Base-by-base conservation (phyloP, 2,888 invertebrate species). In the Amphipoea lucens region DNA sequence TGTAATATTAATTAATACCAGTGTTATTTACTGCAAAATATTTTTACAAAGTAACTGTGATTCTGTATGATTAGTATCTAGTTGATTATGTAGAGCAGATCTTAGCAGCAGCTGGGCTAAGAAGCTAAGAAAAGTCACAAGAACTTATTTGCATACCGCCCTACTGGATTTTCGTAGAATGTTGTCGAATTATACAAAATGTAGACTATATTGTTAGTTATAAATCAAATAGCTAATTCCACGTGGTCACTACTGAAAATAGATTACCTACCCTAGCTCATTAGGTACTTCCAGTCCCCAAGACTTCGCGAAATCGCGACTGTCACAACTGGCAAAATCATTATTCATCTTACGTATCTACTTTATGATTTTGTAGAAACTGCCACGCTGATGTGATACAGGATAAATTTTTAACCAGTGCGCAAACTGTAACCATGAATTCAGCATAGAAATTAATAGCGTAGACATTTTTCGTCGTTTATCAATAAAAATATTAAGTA, bases 1-100 rank as follows among this genome's bases (percentile, higher is more conserved):
- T 84, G 77, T 77, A 67, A 76, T 63, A 78, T 73, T 63, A 67
- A 75, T 78, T 78, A 60, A 72, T 66, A 65, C 54, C 68, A 79
- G 36, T 69, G 45, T 66, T n/a, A 29, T 74, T 80, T 73, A 60
- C n/a, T 70, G 51, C 51, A 45, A 62, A 48, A 14, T n/a, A 63
- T 67, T 69, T 54, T 66, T 60, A 54, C 29, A n/a, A 65, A 65
- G 36, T 36, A 36, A n/a, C 6, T 57, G 51, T 54, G 23, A 45
- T 75, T 82, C 29, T n/a, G 14, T 14, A 57, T 29, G 23, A 48
- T 48, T 65, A 45, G 20, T 36, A 42, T 9, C 9, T 42, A 65
- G 14, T 65, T 54, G 62, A 20, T 79, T 51, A 62, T 42, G 42
- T 51, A 63, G 17, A 51, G 23, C 23, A 5, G 23, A 69, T 62